Conservation (phyloP, 2,888 invertebrate genomes). For the Eurytoma adleriae region DNA sequence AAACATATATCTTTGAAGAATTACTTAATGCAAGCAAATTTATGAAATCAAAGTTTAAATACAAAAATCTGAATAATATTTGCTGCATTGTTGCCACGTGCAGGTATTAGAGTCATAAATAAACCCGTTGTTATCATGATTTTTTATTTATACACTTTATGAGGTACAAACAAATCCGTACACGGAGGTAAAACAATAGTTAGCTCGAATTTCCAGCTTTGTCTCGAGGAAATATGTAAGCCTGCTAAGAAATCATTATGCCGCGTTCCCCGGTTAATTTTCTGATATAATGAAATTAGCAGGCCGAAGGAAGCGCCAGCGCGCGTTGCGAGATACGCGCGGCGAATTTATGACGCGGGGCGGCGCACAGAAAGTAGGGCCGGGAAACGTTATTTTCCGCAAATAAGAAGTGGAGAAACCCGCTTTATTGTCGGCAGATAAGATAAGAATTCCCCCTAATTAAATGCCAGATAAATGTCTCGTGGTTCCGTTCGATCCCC, state of each 20-base stretch:
- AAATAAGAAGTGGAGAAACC: constrained; percentile 49
- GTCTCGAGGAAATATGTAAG: neutral
- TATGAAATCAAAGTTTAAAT: too few species aligned
- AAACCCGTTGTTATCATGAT: neutral
- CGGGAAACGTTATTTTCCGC: constrained; percentile 52
- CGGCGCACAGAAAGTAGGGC: neutral
- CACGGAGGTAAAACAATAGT: neutral
- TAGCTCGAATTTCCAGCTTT: neutral
- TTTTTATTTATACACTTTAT: too few species aligned
- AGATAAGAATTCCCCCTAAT: constrained; percentile 56
- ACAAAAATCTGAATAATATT: too few species aligned
- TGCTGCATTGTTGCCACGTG: too few species aligned
- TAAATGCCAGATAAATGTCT: constrained; percentile 53
- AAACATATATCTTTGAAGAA: too few species aligned
- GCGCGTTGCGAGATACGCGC: constrained; percentile 20
- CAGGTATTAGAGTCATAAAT: too few species aligned
- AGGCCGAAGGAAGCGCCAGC: neutral
- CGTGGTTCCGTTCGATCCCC: constrained; percentile 14
- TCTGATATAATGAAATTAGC: constrained; percentile 47
- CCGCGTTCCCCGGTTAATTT: constrained; percentile 28
- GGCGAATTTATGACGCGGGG: constrained; percentile 46
- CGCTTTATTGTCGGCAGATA: constrained; percentile 55
- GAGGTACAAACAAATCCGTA: neutral
- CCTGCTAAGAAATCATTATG: neutral
- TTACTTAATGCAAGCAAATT: too few species aligned